Conservation (phyloP, 2,113 vertebrate genomes). For the Lasiurus cinereus region DNA sequence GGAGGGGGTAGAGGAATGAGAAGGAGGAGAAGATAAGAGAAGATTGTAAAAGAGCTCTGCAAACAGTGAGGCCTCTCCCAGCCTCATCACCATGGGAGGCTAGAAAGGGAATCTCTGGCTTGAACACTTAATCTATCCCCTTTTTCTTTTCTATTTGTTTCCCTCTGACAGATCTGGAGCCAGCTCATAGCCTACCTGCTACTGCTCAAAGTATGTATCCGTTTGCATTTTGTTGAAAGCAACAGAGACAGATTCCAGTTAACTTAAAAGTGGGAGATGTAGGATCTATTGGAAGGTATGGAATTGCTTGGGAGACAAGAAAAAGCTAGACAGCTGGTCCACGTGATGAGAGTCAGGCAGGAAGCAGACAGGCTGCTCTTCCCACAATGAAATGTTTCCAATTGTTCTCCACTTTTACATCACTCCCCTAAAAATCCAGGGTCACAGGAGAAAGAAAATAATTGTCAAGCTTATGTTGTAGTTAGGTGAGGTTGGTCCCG, state of each 20-base stretch:
- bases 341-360: background rate
- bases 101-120: background rate
- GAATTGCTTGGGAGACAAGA: background rate
- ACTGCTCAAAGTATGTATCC: background rate
- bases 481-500: background rate
- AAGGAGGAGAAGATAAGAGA: background rate
- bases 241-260: background rate
- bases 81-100: background rate
- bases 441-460: background rate
- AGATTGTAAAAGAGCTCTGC: background rate
- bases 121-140: background rate
- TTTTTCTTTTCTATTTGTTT: background rate
- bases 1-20: too few relatives aligned
- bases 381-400: background rate
- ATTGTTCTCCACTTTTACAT: constrained; percentile 42
- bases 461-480: background rate
- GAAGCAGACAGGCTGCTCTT: background rate
- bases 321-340: background rate
- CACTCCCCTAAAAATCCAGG: background rate
- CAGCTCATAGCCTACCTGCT: background rate
- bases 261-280: background rate
- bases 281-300: background rate
- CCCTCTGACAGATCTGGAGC: background rate
- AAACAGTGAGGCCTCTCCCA: background rate
- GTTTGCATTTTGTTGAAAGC: background rate